These are phyloP conservation scores for Trichonephila clavipes DNA, from an alignment of 1,140 invertebrate genomes.

Conservation along the genomic window DNA sequence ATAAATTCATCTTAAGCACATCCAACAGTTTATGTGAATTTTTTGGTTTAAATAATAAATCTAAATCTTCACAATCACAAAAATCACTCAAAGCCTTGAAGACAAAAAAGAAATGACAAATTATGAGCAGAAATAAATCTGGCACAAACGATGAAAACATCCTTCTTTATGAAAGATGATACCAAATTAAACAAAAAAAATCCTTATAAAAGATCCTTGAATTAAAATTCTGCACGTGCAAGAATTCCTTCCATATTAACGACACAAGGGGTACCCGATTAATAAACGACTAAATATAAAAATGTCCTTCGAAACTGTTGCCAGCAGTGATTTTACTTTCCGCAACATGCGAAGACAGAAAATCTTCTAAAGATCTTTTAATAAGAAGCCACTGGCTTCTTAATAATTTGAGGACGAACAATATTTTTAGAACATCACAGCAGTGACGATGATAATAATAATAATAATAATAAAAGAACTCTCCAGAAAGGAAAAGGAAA, in stretches of 20 bases:
- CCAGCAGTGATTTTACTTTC: not conserved
- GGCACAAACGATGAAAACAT: not conserved
- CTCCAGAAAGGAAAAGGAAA: not conserved
- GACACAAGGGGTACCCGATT: not conserved
- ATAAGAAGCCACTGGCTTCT: not conserved
- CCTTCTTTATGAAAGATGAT: not conserved
- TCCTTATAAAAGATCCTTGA: not conserved
- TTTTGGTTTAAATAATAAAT: no score
- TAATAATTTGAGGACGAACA: conserved; percentile 27
- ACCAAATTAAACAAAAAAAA: not conserved
- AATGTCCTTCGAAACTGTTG: not conserved
- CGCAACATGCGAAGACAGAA: not conserved
- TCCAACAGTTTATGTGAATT: no score
- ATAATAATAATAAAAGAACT: not conserved
- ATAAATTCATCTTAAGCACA: no score
- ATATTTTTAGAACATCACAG: conserved; percentile 42
- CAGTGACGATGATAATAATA: not conserved
- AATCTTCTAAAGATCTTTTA: conserved; percentile 5
- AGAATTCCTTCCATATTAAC: not conserved
- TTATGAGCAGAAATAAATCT: not conserved
- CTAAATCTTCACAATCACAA: no score
- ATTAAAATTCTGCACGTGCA: not conserved
- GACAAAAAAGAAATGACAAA: not conserved
- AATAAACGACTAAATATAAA: conserved; percentile 22
- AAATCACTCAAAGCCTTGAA: not conserved